Conservation (phyloP, 2,797 vertebrate genomes). For the Spinibarbus caldwelli region DNA sequence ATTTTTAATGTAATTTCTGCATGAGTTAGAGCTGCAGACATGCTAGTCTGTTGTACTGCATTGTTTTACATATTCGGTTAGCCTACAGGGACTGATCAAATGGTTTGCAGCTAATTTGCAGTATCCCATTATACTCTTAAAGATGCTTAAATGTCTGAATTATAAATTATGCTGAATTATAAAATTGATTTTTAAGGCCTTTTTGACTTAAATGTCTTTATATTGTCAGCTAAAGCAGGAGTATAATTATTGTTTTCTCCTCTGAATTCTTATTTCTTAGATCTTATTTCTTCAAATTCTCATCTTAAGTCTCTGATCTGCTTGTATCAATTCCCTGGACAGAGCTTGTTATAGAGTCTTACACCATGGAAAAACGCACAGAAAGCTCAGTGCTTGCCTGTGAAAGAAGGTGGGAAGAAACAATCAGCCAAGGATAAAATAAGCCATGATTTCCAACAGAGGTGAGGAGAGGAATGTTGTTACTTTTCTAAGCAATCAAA, state of each 20-base stretch:
- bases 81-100: neutral
- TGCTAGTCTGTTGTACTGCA: neutral
- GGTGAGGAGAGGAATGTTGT: neutral
- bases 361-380: slow-evolving; percentile 5
- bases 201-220: neutral
- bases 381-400: neutral
- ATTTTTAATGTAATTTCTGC: neutral
- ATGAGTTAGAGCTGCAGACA: neutral
- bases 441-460: slow-evolving; percentile 4
- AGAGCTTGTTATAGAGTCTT: slow-evolving; percentile 5
- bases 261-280: neutral
- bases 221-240: neutral
- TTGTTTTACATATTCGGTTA: neutral
- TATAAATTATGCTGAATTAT: neutral
- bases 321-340: neutral
- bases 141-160: neutral
- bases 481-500: slow-evolving; percentile 23
- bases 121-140: neutral
- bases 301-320: neutral
- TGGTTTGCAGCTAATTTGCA: neutral
- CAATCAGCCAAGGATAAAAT: neutral
- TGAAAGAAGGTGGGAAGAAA: neutral
- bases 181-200: neutral
- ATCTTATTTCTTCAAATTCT: neutral
- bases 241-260: neutral